Evolutionary conservation across 2,113 vertebrate genomes (phyloP).

Genomic region (Corydoras maculifer): DNA sequence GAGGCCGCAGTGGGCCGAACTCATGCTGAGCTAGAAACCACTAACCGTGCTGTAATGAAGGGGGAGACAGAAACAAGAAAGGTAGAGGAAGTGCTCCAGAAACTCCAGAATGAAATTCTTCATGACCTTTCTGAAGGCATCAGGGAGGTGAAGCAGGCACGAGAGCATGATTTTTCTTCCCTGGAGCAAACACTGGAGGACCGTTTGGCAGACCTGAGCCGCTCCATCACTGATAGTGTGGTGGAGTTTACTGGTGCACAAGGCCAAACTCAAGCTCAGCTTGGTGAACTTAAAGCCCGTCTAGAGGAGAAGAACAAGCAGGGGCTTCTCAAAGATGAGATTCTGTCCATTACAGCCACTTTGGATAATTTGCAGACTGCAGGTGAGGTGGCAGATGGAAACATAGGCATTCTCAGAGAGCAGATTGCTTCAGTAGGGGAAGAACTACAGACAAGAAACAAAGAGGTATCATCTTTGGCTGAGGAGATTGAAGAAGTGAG

Average conservation of each 20-base stretch:
- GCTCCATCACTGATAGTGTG: constrained; percentile 82
- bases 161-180: constrained; percentile 81
- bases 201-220: constrained; percentile 81
- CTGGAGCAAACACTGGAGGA: constrained; percentile 87
- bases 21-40: constrained; percentile 75
- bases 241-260: constrained; percentile 81
- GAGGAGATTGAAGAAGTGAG: constrained; percentile 76
- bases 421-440: constrained; percentile 74
- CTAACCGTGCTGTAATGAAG: constrained; percentile 68
- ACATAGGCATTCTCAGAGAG: constrained; percentile 65
- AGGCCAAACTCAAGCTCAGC: constrained; percentile 76
- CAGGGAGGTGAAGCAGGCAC: constrained; percentile 82
- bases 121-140: constrained; percentile 83
- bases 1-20: constrained; percentile 73
- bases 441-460: constrained; percentile 83
- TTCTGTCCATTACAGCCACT: constrained; percentile 64
- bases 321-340: constrained; percentile 61
- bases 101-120: constrained; percentile 85
- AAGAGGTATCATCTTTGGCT: constrained; percentile 78
- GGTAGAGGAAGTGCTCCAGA: constrained; percentile 85
- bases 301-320: constrained; percentile 66
- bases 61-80: constrained; percentile 78
- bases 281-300: constrained; percentile 73
- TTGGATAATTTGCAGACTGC: constrained; percentile 69
- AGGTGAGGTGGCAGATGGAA: constrained; percentile 59